Base-by-base conservation (phyloP, 2,888 invertebrate species). In the Yponomeuta sedellus region DNA sequence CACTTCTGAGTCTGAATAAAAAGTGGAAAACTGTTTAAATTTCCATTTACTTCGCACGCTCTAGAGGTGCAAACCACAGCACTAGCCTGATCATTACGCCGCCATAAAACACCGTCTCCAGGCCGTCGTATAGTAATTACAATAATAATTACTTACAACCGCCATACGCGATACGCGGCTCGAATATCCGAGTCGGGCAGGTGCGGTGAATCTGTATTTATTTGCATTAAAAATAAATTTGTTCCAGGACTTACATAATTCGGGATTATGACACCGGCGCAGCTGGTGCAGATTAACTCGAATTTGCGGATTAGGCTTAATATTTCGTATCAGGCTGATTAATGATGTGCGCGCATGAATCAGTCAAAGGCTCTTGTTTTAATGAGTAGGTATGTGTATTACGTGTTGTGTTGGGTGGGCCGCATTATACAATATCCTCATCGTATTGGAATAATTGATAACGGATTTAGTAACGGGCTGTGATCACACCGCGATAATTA, bases 221-320 rank as follows among this genome's bases (percentile, higher is more conserved):
- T 88, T 88, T 88, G 87, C 86, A 88, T 88, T 85, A 86, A 87
- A 88, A 88, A 86, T 86, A 86, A 82, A 87, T 86, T 88, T 79
- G 76, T 78, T 76, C 74, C 77, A 82, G 79, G 83, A 85, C 83
- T 83, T 80, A 79, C 82, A 80, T 84, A 83, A 83, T 84, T 83
- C 81, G 77, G 83, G 85, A 85, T 88, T 88, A 87, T 83, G 78
- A 82, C 79, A 77, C 83, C 80, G 81, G 25, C 25, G 34, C 88
- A 88, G 84, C 85, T 87, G 88, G 73, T 86, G 78, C 80, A 79
- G 81, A 82, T 83, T 81, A 83, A 82, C 80, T 82, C 80, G 76
- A 81, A 83, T 85, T 83, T 82, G 77, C 74, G 82, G 84, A 84
- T 86, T 86, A 82, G 75, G 79, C 77, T 80, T 82, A 85, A 86